Percentiles rank a stretch among this genome's conserved stretches.
phyloP scores from a whole-genome alignment of 2,888 invertebrate species.

The Harpalus rufipes region DNA sequence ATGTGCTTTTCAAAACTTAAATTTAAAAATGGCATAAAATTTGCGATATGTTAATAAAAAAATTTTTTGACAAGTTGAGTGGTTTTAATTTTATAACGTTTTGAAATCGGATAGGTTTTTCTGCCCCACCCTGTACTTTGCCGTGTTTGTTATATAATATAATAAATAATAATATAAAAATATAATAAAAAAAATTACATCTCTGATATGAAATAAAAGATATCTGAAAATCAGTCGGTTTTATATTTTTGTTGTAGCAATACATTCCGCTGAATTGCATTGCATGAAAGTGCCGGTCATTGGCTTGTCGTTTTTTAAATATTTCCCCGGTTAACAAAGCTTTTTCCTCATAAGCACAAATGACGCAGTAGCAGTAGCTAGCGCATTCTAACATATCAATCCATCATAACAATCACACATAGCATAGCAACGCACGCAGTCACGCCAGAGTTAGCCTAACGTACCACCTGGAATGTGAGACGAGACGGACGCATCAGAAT shows the following conservation, averaged over 20 bases:
- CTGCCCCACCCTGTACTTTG: too few relatives aligned
- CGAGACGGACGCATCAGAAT: conserved; percentile 32
- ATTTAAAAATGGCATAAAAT: too few relatives aligned
- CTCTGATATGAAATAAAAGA: too few relatives aligned
- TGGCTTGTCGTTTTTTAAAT: conserved; percentile 22
- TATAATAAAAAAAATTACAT: too few relatives aligned
- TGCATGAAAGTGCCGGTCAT: conserved; percentile 17
- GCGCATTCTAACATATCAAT: conserved; percentile 26
- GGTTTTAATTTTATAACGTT: too few relatives aligned
- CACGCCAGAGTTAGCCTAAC: conserved; percentile 8
- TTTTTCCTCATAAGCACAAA: conserved; percentile 41
- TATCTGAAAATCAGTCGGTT: neutral
- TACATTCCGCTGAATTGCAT: neutral
- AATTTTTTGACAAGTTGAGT: too few relatives aligned
- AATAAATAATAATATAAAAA: too few relatives aligned
- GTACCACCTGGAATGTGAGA: neutral
- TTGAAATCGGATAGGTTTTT: too few relatives aligned
- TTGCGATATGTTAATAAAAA: too few relatives aligned
- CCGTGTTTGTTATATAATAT: too few relatives aligned
- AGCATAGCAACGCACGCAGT: conserved; percentile 15
- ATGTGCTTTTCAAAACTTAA: too few relatives aligned
- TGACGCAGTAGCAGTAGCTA: neutral
- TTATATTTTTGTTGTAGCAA: neutral
- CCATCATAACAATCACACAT: conserved; percentile 43
- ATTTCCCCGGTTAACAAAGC: conserved; percentile 29